These are phyloP conservation scores for Mormyrops attenuatus DNA, from an alignment of 2,797 vertebrate genomes.

Conservation along the genomic window DNA sequence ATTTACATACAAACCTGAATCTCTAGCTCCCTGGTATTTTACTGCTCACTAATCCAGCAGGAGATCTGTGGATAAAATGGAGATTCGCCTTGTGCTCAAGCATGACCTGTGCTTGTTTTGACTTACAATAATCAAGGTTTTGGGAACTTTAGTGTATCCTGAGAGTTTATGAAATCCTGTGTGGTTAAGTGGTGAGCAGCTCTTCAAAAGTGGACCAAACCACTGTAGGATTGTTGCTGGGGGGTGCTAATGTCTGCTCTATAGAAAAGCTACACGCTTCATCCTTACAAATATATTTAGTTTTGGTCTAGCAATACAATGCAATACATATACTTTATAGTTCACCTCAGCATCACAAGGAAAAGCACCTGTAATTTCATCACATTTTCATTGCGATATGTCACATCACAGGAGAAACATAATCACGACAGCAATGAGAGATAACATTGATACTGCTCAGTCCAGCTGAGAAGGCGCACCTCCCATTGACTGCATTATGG, in stretches of 20 bases:
- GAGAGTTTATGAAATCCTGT: background rate
- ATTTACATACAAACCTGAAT: background rate
- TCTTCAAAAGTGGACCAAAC: background rate
- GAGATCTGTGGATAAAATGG: background rate
- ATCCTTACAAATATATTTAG: background rate
- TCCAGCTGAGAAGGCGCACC: background rate
- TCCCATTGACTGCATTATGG: constrained; percentile 17
- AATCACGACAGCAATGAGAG: background rate
- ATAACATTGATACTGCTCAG: background rate
- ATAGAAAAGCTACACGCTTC: background rate
- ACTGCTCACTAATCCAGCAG: background rate
- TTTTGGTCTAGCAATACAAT: background rate
- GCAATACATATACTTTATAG: background rate
- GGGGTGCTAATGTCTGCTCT: background rate
- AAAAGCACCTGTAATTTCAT: background rate
- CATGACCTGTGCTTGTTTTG: constrained; percentile 4
- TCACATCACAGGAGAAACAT: background rate
- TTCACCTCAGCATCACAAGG: background rate
- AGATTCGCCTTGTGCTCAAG: background rate
- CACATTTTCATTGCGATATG: background rate
- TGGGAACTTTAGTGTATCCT: background rate
- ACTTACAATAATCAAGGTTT: background rate
- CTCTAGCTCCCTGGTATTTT: background rate
- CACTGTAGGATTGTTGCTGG: background rate
- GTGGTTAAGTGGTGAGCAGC: background rate